Evolutionary conservation across 2,888 invertebrate species (phyloP).

Genomic region (Ditula angustiorana): DNA sequence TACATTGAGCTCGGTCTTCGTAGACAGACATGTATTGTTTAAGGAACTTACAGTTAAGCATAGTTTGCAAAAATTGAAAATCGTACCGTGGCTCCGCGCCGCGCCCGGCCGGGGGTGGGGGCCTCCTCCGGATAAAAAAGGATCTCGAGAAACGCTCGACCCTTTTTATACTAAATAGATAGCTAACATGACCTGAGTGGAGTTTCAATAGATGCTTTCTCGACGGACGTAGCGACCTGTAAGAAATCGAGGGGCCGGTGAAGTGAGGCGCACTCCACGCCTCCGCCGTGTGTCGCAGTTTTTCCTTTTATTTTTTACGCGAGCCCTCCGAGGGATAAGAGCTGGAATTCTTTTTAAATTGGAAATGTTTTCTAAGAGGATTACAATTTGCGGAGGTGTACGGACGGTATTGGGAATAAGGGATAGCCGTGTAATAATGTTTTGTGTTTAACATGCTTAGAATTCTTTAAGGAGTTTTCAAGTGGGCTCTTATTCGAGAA

Average conservation of each 20-base stretch:
- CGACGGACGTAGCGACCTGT: constrained; percentile 84
- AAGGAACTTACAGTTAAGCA: constrained; percentile 33
- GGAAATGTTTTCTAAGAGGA: constrained; percentile 86
- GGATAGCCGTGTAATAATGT: constrained; percentile 68
- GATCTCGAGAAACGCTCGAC: constrained; percentile 81
- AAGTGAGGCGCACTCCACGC: constrained; percentile 56
- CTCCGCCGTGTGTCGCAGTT: constrained; percentile 72
- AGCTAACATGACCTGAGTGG: constrained; percentile 85
- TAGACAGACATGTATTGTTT: constrained; percentile 27
- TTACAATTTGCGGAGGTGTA: constrained; percentile 84
- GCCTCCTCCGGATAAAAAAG: constrained; percentile 80
- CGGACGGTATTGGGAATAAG: constrained; percentile 68
- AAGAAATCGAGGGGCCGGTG: constrained; percentile 75
- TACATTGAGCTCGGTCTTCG: constrained; percentile 8
- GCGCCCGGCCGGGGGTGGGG: constrained; percentile 50
- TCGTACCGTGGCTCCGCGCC: constrained; percentile 34
- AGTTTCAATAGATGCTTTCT: constrained; percentile 85
- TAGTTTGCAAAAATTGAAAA: constrained; percentile 39
- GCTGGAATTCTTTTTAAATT: constrained; percentile 85
- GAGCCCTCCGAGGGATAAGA: constrained; percentile 82
- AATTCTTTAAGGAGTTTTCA: constrained; percentile 55
- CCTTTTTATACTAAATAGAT: constrained; percentile 86
- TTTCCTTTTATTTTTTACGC: constrained; percentile 84
- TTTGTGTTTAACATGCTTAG: constrained; percentile 70
- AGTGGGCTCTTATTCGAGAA: constrained; percentile 50